phyloP scores from a whole-genome alignment of 1,140 invertebrate genomes.

The Seison nebaliae region DNA sequence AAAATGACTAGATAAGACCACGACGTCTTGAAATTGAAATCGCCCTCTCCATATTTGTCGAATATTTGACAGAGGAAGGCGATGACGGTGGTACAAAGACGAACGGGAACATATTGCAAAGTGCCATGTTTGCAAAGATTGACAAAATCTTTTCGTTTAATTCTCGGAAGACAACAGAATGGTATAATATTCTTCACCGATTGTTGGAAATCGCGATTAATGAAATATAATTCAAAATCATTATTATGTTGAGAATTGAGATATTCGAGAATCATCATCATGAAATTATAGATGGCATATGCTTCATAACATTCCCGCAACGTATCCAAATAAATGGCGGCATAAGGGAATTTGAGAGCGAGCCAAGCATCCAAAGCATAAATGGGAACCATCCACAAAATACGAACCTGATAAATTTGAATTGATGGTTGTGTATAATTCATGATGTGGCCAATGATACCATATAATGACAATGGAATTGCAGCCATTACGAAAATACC shows the following conservation, averaged over 20 bases:
- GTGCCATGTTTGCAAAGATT: constrained; percentile 82
- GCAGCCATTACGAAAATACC: constrained; percentile 65
- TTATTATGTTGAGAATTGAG: constrained; percentile 33
- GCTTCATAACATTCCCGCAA: constrained; percentile 70
- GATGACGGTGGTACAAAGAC: constrained; percentile 57
- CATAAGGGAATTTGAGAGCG: constrained; percentile 39
- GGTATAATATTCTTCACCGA: constrained; percentile 32
- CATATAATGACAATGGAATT: constrained; percentile 66
- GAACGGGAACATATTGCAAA: constrained; percentile 63
- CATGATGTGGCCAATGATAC: constrained; percentile 69
- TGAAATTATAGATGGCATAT: constrained; percentile 89
- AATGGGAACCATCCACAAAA: constrained; percentile 89
- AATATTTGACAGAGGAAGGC: constrained; percentile 57
- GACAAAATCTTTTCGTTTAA: constrained; percentile 51
- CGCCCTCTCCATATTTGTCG: constrained; percentile 61
- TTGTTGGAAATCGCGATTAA: constrained; percentile 46
- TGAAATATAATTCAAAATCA: neutral
- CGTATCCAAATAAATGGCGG: constrained; percentile 67
- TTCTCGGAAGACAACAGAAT: constrained; percentile 38
- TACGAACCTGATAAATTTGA: constrained; percentile 71
- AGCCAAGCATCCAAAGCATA: constrained; percentile 63
- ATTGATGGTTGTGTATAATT: constrained; percentile 69
- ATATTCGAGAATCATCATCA: constrained; percentile 71
- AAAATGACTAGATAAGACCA: constrained; percentile 66
- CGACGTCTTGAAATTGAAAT: constrained; percentile 48